phyloP scores from a whole-genome alignment of 2,797 vertebrate species.

The Muscicapa comitata region DNA sequence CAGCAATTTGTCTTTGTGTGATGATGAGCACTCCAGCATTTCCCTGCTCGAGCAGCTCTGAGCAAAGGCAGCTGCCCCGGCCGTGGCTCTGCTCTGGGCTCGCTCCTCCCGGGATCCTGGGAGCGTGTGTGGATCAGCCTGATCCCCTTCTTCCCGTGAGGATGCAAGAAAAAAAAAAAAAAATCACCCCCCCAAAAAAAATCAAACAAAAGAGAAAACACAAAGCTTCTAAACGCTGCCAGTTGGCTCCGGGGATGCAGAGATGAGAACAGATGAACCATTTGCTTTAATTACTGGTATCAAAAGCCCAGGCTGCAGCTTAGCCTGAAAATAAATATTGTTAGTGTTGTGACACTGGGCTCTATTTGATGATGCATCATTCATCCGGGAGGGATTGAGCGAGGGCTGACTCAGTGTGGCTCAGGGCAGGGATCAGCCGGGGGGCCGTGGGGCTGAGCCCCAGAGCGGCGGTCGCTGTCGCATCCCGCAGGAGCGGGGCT shows the following conservation, averaged over 20 bases:
- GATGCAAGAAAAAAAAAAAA: neutral
- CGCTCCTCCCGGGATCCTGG: neutral
- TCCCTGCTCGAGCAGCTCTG: neutral
- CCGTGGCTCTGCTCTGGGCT: neutral
- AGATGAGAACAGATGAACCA: constrained; percentile 14
- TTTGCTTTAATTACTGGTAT: constrained; percentile 56
- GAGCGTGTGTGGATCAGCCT: neutral
- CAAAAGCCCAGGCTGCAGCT: constrained; percentile 48
- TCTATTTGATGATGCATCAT: constrained; percentile 18
- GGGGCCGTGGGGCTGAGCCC: neutral
- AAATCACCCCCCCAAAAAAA: no score
- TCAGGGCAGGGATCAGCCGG: neutral
- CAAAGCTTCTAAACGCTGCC: neutral
- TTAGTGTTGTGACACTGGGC: constrained; percentile 41
- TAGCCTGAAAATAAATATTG: constrained; percentile 52
- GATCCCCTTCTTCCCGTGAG: neutral
- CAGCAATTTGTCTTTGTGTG: neutral
- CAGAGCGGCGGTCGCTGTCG: rapidly evolving
- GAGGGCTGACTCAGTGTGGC: neutral
- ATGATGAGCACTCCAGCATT: neutral
- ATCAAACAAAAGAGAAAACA: neutral
- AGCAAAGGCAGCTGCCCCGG: neutral
- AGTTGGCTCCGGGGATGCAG: neutral
- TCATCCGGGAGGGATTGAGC: constrained; percentile 2
- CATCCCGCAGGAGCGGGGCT: rapidly evolving